Evolutionary conservation across 2,797 vertebrate species (phyloP).

Genomic region (Scolopax bukidnonensis): DNA sequence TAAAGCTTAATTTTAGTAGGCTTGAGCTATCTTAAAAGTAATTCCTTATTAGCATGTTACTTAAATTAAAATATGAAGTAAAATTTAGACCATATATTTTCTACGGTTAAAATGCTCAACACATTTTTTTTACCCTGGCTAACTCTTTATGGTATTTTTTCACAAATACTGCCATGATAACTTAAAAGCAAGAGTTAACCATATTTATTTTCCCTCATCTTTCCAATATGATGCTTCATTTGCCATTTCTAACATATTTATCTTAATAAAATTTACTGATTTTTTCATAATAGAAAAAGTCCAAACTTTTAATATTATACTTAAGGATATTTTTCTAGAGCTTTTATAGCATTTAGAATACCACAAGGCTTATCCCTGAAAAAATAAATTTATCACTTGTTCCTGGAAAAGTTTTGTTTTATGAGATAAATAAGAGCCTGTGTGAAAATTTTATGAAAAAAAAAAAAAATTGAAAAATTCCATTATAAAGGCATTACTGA

Average conservation of each 20-base stretch:
- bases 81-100: neutral
- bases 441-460: rapidly evolving
- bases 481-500: neutral
- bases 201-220: neutral
- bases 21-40: neutral
- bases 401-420: neutral
- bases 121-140: neutral
- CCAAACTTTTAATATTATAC: neutral
- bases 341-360: neutral
- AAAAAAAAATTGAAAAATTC: neutral
- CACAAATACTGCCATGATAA: neutral
- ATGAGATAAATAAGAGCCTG: neutral
- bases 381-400: neutral
- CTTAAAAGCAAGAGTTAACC: neutral
- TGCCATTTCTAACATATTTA: neutral
- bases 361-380: neutral
- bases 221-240: neutral
- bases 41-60: neutral
- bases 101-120: neutral
- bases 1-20: neutral
- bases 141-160: neutral
- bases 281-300: neutral
- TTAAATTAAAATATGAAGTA: neutral
- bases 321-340: neutral
- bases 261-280: neutral